Evolutionary conservation across 2,888 invertebrate genomes (phyloP).

Genomic region (Tenthredo amoena): DNA sequence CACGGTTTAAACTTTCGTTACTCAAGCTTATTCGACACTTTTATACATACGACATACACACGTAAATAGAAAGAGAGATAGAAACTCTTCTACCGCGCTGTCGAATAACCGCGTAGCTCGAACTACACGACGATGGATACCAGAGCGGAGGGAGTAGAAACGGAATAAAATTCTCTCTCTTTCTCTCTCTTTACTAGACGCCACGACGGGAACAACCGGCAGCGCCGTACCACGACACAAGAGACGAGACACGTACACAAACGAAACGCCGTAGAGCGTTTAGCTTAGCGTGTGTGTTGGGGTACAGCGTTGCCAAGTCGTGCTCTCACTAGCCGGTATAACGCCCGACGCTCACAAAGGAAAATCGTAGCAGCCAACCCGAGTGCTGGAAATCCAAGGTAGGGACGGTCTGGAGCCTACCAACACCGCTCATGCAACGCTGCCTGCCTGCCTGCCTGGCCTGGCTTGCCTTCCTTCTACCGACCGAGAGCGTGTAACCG

Average conservation of each 20-base stretch:
- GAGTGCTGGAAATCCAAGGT: conserved; percentile 60
- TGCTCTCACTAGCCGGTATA: conserved; percentile 71
- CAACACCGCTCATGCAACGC: conserved; percentile 71
- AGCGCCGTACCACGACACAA: conserved; percentile 24
- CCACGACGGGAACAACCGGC: conserved; percentile 53
- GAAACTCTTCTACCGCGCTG: not conserved
- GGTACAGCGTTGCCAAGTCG: conserved; percentile 75
- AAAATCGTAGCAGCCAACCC: conserved; percentile 74
- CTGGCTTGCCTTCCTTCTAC: conserved; percentile 48
- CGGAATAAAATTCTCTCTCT: conserved; percentile 50
- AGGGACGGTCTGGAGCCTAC: conserved; percentile 74
- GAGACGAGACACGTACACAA: conserved; percentile 56
- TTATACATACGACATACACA: not conserved
- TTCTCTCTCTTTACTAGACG: conserved; percentile 48
- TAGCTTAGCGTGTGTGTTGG: conserved; percentile 68
- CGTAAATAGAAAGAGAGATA: conserved; percentile 1
- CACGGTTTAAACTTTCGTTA: conserved; percentile 31
- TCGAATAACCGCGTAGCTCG: conserved; percentile 5
- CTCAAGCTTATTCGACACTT: conserved; percentile 14
- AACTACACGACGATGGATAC: conserved; percentile 4
- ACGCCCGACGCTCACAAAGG: conserved; percentile 75
- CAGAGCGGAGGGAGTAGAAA: conserved; percentile 1
- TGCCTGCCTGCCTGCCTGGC: conserved; percentile 60
- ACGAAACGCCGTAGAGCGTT: conserved; percentile 59
- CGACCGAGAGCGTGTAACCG: conserved; percentile 60